Base-by-base conservation (phyloP, 2,113 vertebrate genomes). In the Notiomystis cincta region DNA sequence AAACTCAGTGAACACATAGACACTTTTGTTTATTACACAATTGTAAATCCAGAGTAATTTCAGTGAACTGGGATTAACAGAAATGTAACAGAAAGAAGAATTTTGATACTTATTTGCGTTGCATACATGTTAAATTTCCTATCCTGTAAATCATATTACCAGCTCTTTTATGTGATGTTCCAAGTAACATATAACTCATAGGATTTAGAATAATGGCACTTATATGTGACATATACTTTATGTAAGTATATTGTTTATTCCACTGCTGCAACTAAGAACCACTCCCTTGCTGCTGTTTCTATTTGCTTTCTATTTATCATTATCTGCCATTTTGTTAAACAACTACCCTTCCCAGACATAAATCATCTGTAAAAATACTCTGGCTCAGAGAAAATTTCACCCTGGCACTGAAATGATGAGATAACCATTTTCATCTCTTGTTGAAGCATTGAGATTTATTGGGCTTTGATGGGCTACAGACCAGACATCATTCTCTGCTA, bases 361-460 rank as follows among this genome's bases (percentile, higher is more conserved):
- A 98, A 98, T 98, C 98, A 98, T 98, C 96, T 95, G 96, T 97
- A 97, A 98, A 98, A 98, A 98, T 98, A 98, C 98, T 98, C 97
- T 95, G 92, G 97, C 96, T 97, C 97, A 91, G 98, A 98, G 98
- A 96, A 97, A 95, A 98, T 97, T 98, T 97, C 96, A 65, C 98
- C 95, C 98, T 98, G 98, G 98, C 98, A 96, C 98, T 94, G 97
- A 95, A 98, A 93, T 98, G 98, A 99, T 98, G 98, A 99, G 99
- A 99, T 98, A 99, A 98, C 98, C 97, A 97, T 97, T 98, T 99
- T 98, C 98, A 98, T 99, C 98, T 99, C 98, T 98, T 97, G 97
- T 98, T 98, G 98, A 98, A 98, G 98, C 98, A 98, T 98, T 98
- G 98, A 99, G 99, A 99, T 99, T 99, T 99, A 99, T 99, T 98